Evolutionary conservation across 2,113 vertebrate genomes (phyloP), one percentile per base, ranked within the genome.

Genomic region (Grus americana): DNA sequence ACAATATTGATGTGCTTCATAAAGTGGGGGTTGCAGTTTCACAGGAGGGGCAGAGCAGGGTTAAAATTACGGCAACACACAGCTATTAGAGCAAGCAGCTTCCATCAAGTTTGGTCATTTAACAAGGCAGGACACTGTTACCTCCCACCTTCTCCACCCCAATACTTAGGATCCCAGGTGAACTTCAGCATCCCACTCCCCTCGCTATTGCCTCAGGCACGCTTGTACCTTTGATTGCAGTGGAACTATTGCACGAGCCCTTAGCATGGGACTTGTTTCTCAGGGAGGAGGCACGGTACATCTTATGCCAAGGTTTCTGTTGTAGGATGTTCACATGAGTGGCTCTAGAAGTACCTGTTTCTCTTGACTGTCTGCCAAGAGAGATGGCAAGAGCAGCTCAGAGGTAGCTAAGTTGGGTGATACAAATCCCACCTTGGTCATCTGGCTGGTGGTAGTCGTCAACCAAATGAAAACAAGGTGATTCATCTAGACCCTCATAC

Each of bases 131-230:
- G 67, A 83, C 54, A 16, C 24, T 72, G 49, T 34, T 24, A 70
- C 6, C 27, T 52, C 34, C 55, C 40, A 66, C 55, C 65, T 65
- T 58, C 73, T 65, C 24, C n/a, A 74, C 12, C 17, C 29, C 30
- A 29, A 2, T 6, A 24, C 12, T 6, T 11, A 40, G 38, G 36
- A 70, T 27, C n/a, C 20, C 54, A 38, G 70, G 42, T 3, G 7
- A 83, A 61, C 9, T 47, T 68, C 86, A 86, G 30, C 58, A 57
- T 72, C 67, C 38, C 26, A 42, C n/a, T 88, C 32, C 66, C 52
- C 58, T 71, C 0, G 0, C 34, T 80, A 5, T 36, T 26, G 52
- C 73, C 24, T 71, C 84, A 84, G 68, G 36, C 32, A 58, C 0
- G 1, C 29, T 78, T 57, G 54, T 4, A 5, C 27, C 32, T 81